Conservation (phyloP, 2,888 invertebrate species). For the Sussaba pulchella region DNA sequence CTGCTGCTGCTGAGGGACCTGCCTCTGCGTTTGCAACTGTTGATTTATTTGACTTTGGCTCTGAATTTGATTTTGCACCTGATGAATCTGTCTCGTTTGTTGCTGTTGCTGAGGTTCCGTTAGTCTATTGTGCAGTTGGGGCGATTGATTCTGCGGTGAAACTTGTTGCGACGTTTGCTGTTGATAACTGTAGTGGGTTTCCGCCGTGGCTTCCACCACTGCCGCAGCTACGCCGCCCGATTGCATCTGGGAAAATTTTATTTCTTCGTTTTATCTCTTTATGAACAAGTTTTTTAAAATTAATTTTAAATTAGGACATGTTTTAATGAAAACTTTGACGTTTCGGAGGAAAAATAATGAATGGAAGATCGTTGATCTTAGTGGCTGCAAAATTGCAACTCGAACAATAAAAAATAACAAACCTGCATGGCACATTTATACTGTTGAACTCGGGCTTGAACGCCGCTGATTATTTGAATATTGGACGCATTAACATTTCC, state of each 20-base stretch:
- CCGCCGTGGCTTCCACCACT: constrained; percentile 83
- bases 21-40: constrained; percentile 77
- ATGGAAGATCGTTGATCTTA: no score
- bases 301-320: constrained; percentile 9
- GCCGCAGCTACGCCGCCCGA: constrained; percentile 81
- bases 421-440: constrained; percentile 85
- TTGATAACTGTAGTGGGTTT: constrained; percentile 83
- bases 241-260: constrained; percentile 78
- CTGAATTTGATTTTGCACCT: constrained; percentile 80
- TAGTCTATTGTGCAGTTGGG: constrained; percentile 80
- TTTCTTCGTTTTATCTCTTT: neutral
- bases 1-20: constrained; percentile 75
- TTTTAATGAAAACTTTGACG: no score
- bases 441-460: constrained; percentile 83
- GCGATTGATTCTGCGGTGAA: constrained; percentile 77
- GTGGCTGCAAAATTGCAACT: neutral
- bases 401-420: constrained; percentile 54
- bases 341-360: no score
- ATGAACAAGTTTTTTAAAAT: neutral
- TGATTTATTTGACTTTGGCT: constrained; percentile 81
- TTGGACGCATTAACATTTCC: constrained; percentile 83
- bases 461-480: constrained; percentile 84
- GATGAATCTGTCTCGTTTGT: constrained; percentile 82
- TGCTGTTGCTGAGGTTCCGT: constrained; percentile 74
- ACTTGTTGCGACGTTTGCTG: constrained; percentile 82